Evolutionary conservation across 2,888 invertebrate species (phyloP), one percentile per base, ranked within the genome.

Genomic region (Sceliomorpha sp.): DNA sequence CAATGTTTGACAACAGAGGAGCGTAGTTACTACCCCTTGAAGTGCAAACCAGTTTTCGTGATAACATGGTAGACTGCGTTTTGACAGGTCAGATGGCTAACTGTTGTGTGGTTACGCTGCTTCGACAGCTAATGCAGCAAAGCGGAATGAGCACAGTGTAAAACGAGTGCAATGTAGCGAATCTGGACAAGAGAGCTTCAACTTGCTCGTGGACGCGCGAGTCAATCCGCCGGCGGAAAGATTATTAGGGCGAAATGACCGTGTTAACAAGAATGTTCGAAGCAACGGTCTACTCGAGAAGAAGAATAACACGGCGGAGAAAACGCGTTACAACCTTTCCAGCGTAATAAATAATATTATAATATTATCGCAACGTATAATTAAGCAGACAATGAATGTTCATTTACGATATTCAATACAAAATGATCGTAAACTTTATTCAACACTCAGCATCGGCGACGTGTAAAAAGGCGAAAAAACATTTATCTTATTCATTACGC

Each of bases 21-120:
- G n/a, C n/a, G n/a, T n/a, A n/a, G n/a, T n/a, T n/a, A n/a, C n/a
- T n/a, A n/a, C n/a, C n/a, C n/a, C n/a, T n/a, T n/a, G n/a, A n/a
- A n/a, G n/a, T n/a, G n/a, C n/a, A 8, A 60, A 60, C 60, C 45
- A 44, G 60, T 60, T 60, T 44, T 13, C 7, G 31, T 20, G 40
- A 7, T 36, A 50, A 26, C 39, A 14, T 45, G 29, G 31, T 45
- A 26, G 44, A 51, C 50, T 45, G 32, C 45, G 51, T 51, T 51
- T 60, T 60, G 60, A 60, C 48, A 58, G 9, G 10, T 3, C 7
- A 12, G 32, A 32, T 32, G 32, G 32, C 10, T 32, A 32, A 20
- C 2, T 10, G 32, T 32, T 12, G 32, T 32, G 9, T 32, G 32
- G 9, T 10, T 32, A 29, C 15, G 39, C 32, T 48, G 37, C 48